phyloP scores from a whole-genome alignment of 1,140 invertebrate genomes.

The Pseudomyrmex gracilis region DNA sequence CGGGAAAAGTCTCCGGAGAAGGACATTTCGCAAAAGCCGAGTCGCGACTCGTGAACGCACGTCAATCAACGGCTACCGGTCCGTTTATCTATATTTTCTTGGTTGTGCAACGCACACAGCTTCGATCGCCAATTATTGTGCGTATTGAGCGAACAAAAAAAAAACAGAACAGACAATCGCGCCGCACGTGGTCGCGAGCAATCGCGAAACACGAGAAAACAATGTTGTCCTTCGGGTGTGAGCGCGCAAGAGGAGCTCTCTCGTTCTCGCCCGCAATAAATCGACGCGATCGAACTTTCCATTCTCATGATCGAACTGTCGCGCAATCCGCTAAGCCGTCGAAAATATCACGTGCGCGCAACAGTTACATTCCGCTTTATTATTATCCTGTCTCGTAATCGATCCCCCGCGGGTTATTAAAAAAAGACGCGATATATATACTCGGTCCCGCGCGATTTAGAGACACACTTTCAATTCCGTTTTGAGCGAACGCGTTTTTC shows the following conservation, averaged over 20 bases:
- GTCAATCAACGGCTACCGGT: not conserved
- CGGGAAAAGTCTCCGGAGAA: conserved; percentile 43
- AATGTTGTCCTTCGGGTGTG: conserved; percentile 31
- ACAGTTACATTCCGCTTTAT: conserved; percentile 4
- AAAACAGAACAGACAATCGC: not conserved
- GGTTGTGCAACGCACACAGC: conserved; percentile 26
- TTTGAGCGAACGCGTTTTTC: too few relatives aligned
- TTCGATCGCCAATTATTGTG: conserved; percentile 26
- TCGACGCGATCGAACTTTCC: conserved; percentile 32
- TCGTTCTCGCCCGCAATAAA: not conserved
- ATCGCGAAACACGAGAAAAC: not conserved
- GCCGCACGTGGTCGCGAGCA: too few relatives aligned
- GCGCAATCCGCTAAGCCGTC: conserved; percentile 9
- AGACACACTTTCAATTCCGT: too few relatives aligned
- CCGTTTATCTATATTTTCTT: conserved; percentile 27
- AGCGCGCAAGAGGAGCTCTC: not conserved
- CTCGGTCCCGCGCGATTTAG: not conserved
- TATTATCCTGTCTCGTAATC: conserved; percentile 36
- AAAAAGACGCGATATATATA: not conserved
- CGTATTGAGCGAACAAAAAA: not conserved
- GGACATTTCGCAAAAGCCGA: conserved; percentile 34
- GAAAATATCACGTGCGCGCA: conserved; percentile 26
- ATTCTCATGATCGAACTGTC: conserved; percentile 34
- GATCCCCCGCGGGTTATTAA: conserved; percentile 5
- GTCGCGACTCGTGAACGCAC: not conserved